Evolutionary conservation across 2,113 vertebrate species (phyloP), one percentile per base, ranked within the genome.

Genomic region (Arenaria interpres): DNA sequence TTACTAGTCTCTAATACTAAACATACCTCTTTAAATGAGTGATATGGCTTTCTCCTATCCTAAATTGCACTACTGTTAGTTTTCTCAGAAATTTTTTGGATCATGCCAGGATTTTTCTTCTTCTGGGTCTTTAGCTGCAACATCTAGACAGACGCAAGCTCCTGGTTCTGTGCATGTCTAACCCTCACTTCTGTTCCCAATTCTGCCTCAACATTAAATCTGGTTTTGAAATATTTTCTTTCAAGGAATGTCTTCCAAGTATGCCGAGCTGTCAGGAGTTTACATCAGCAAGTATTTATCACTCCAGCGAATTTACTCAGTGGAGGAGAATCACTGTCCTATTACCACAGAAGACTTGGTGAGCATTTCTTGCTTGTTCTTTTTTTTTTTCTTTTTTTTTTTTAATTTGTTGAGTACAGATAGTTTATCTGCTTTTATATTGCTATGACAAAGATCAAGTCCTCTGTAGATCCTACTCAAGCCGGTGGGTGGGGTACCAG

Each of bases 261-360:
- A 99, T 99, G 99, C 99, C 99, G 0, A 99, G 99, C 97, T 99
- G 99, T 94, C 99, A 99, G 60, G 99, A 99, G 97, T 99, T 99
- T 90, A 99, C 99, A 53, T 98, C 99, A 57, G 98, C 99, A 89
- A 99, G 99, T 94, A 98, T 99, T 88, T 99, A 99, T 97, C 99
- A 99, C 82, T 99, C 99, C 75, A 99, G 99, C 1, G 99, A 99
- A 97, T 99, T 99, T 96, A 98, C 96, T 88, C 98, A 98, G 92
- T 99, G 99, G 99, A 99, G 99, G 92, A 99, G 99, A 93, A 98
- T 99, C 88, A 99, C 99, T 0, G 98, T 99, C 59, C 98, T 98
- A 69, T 97, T 99, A 90, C 99, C 99, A 62, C 99, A 99, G 96
- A 99, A 99, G 97, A 99, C 99, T 48, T 99, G 99, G 99, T 99